These are phyloP conservation scores for Spondyliosoma cantharus DNA, from an alignment of 2,797 vertebrate species.

Conservation along the genomic window DNA sequence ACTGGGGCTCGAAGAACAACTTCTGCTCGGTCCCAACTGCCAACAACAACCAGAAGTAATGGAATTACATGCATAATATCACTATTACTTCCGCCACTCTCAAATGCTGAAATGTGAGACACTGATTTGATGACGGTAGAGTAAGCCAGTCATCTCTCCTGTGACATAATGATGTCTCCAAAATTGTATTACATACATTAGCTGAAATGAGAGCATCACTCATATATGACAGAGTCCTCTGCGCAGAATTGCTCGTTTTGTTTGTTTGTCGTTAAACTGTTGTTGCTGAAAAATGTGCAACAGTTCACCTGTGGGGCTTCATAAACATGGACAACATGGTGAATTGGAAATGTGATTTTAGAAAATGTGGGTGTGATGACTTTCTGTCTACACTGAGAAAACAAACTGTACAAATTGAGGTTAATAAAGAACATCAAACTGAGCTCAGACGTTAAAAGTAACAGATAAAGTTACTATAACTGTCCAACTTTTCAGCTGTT, in stretches of 20 bases:
- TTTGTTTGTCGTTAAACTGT: constrained; percentile 27
- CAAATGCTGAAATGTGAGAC: neutral
- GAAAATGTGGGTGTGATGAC: constrained; percentile 26
- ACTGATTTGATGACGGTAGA: constrained; percentile 13
- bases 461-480: constrained; percentile 14
- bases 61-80: constrained; percentile 14
- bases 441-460: constrained; percentile 23
- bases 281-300: constrained; percentile 35
- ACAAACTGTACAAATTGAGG: constrained; percentile 4
- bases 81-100: constrained; percentile 4
- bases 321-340: constrained; percentile 8
- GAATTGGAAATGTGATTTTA: constrained; percentile 19
- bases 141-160: constrained; percentile 26
- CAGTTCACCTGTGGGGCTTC: constrained; percentile 34
- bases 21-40: neutral
- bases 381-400: neutral
- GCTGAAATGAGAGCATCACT: constrained; percentile 49
- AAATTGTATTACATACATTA: constrained; percentile 44
- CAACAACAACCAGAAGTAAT: neutral
- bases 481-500: constrained; percentile 24
- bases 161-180: constrained; percentile 20
- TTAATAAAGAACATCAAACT: constrained; percentile 16
- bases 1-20: neutral
- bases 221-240: constrained; percentile 12
- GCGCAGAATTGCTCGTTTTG: constrained; percentile 20